phyloP scores from a whole-genome alignment of 2,113 vertebrate genomes.

The Sporophila hypoxantha region DNA sequence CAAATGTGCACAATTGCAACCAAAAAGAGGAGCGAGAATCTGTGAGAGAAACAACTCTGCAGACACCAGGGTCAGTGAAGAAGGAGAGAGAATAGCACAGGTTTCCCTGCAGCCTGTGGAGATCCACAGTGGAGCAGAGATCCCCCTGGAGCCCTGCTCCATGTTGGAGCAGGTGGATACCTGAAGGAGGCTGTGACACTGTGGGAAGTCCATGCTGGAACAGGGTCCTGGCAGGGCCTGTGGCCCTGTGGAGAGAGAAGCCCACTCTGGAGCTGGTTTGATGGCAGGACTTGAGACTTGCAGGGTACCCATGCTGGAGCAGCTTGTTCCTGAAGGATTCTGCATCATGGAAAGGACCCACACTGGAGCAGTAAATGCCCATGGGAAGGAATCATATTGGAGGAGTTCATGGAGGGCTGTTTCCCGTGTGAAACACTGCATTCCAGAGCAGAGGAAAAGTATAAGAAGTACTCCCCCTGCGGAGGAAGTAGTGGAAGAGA shows the following conservation, averaged over 20 bases:
- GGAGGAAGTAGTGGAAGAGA: neutral
- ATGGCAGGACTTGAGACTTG: neutral
- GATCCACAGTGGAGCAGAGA: neutral
- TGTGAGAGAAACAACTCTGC: neutral
- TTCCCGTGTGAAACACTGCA: neutral
- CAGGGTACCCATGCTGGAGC: neutral
- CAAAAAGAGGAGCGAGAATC: neutral
- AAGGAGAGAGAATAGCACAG: neutral
- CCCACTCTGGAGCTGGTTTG: neutral
- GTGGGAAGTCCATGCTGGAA: neutral
- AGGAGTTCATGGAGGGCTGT: neutral
- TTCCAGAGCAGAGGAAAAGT: neutral
- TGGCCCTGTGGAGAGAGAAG: no score
- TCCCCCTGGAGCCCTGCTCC: neutral
- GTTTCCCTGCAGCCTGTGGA: neutral
- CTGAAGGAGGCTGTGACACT: neutral
- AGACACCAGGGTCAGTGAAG: neutral
- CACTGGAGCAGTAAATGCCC: accelerated
- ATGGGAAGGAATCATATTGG: neutral
- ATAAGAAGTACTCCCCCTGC: neutral
- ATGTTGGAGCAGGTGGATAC: neutral
- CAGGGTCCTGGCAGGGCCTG: neutral
- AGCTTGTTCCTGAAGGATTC: neutral
- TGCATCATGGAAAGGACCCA: neutral
- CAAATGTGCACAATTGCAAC: neutral